Evolutionary conservation across 23 tunicate species (phyloP).

Genomic region (Clavelina lepadiformis): DNA sequence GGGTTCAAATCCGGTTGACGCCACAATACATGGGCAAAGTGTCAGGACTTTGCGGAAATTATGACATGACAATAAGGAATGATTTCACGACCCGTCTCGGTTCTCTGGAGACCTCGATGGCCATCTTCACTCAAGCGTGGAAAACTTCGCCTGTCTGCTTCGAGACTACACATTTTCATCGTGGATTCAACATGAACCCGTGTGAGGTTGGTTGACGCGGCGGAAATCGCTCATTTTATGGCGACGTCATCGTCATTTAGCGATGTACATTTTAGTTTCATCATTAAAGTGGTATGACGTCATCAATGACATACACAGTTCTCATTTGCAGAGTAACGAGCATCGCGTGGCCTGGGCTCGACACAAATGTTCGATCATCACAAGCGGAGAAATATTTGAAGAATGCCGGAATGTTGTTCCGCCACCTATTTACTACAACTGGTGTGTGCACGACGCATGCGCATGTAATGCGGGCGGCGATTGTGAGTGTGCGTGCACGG

Average conservation of each 20-base stretch:
- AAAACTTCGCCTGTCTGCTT: constrained; percentile 33
- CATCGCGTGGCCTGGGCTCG: constrained; percentile 64
- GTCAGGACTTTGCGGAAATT: constrained; percentile 69
- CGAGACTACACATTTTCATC: neutral
- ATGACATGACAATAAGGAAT: constrained; percentile 18
- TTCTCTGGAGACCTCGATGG: constrained; percentile 27
- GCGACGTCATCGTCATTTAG: neutral
- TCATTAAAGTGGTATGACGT: too few species aligned
- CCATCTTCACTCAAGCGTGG: constrained; percentile 54
- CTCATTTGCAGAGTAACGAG: constrained; percentile 27
- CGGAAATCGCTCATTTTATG: neutral
- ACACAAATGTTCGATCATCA: constrained; percentile 39
- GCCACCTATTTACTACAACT: constrained; percentile 36
- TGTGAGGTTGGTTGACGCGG: constrained; percentile 35
- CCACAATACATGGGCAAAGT: constrained; percentile 31
- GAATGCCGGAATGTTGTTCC: constrained; percentile 36
- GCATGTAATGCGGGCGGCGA: constrained; percentile 73
- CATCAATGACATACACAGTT: too few species aligned
- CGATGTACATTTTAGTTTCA: too few species aligned
- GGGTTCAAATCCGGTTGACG: constrained; percentile 35
- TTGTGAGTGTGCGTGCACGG: constrained; percentile 77
- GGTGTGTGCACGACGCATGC: constrained; percentile 82
- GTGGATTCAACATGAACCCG: constrained; percentile 6
- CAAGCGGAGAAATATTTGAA: constrained; percentile 39
- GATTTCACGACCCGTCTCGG: constrained; percentile 59